Conservation (phyloP, 2,888 invertebrate species). For the Lasioglossum oenotherae region DNA sequence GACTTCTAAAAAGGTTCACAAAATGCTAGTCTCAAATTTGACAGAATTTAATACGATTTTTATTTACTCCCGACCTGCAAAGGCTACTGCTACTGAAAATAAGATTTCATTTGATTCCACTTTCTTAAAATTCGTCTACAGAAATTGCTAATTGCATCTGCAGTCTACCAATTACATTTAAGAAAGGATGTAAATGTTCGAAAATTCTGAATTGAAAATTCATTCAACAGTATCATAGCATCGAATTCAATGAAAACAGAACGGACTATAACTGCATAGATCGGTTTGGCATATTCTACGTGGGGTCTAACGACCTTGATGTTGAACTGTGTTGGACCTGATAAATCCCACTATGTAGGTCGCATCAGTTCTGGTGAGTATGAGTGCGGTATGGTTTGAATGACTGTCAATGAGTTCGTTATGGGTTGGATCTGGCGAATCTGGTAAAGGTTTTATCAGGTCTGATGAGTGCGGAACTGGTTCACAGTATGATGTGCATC, state of each 20-base stretch:
- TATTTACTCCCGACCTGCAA: too few relatives aligned
- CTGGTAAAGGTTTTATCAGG: neutral
- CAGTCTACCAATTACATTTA: too few relatives aligned
- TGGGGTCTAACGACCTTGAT: neutral
- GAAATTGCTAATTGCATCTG: too few relatives aligned
- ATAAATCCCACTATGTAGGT: neutral
- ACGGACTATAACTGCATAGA: neutral
- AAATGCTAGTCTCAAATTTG: too few relatives aligned
- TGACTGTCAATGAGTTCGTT: neutral
- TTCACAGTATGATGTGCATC: neutral
- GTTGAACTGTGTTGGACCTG: neutral
- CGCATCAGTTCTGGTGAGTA: neutral
- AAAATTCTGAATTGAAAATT: neutral
- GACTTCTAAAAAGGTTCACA: too few relatives aligned
- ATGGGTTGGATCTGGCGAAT: neutral
- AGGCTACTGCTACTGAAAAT: too few relatives aligned
- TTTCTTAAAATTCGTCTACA: too few relatives aligned
- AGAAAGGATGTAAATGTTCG: too few relatives aligned
- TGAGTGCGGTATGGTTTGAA: neutral
- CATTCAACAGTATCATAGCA: neutral
- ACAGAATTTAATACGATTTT: too few relatives aligned
- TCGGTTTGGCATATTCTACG: neutral
- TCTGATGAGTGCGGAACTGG: slow-evolving; percentile 2
- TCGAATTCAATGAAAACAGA: neutral
- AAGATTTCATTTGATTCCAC: too few relatives aligned